Percentiles rank a stretch among this genome's conserved stretches.
Conservation (phyloP, 2,113 vertebrate species). For the Hymenochirus boettgeri region DNA sequence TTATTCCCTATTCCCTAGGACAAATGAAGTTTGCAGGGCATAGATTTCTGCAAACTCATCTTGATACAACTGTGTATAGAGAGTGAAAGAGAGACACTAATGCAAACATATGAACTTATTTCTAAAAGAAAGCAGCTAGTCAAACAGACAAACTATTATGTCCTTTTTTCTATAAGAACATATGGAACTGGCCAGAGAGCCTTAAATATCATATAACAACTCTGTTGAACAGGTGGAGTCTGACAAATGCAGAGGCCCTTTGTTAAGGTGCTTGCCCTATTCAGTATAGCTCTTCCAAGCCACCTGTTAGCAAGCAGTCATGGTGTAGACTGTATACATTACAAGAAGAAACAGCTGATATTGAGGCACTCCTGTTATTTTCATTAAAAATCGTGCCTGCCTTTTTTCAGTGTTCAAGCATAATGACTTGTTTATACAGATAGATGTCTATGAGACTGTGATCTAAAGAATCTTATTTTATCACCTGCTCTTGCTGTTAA, state of each 20-base stretch:
- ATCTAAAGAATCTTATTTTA: slow-evolving; percentile 5
- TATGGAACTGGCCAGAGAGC: slow-evolving; percentile 33
- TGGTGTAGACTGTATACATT: slow-evolving; percentile 43
- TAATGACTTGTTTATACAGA: slow-evolving; percentile 39
- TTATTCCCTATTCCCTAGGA: too few species aligned
- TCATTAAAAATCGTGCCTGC: too few species aligned
- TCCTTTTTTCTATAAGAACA: not conserved
- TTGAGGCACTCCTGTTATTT: slow-evolving; percentile 45
- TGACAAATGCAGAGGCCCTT: slow-evolving; percentile 63
- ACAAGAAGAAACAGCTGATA: slow-evolving; percentile 71
- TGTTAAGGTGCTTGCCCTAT: slow-evolving; percentile 62
- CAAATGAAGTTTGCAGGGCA: too few species aligned
- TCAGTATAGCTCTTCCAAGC: slow-evolving; percentile 63
- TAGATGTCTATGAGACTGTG: slow-evolving; percentile 22
- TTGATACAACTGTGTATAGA: too few species aligned
- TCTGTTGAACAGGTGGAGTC: slow-evolving; percentile 60
- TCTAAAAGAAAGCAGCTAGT: too few species aligned
- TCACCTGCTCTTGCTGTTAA: slow-evolving; percentile 36
- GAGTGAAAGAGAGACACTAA: too few species aligned
- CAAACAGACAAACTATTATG: too few species aligned
- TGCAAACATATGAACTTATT: too few species aligned
- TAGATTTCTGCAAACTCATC: too few species aligned
- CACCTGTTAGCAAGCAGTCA: slow-evolving; percentile 70
- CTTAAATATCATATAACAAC: slow-evolving; percentile 45
- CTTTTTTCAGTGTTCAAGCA: slow-evolving; percentile 20